Evolutionary conservation across 2,113 vertebrate species (phyloP), one percentile per base, ranked within the genome.

Genomic region (Kryptolebias marmoratus): DNA sequence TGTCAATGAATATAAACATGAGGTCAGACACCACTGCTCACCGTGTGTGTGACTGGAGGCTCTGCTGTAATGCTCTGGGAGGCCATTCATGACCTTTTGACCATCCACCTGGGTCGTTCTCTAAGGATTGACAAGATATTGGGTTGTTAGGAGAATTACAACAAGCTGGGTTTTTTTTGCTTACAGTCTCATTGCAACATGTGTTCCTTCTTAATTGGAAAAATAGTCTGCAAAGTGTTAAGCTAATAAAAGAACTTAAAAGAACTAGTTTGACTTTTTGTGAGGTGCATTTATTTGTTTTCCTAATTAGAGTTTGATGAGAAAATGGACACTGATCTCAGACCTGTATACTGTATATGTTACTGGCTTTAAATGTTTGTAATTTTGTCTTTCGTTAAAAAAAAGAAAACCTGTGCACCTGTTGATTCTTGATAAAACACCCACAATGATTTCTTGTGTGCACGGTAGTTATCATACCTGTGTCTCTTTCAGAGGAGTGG

Each of bases 1-100:
- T 68, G 47, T 68, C 74, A 64, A 9, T 47, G 58, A 69, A 27
- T 55, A 47, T 55, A 67, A 72, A 44, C 59, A 45, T 71, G 71
- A 75, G 62, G 71, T 55, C 3, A n/a, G 30, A 60, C 71, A 71
- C 65, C 42, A 32, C 80, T 55, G 52, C 90, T 92, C 69, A 88
- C 87, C 84, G 0, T 73, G 39, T 48, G 75, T 63, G 64, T 58
- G 54, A 81, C 64, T 69, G 66, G 68, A 66, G 0, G 57, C 32
- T 79, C 64, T 83, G 63, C 68, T 45, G 16, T 58, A 42, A 39
- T 77, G 71, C 56, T 71, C 75, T 2, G 60, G 79, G 22, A 73
- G 57, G 1, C 75, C 83, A 48, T 83, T 85, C 12, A 59, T 31
- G 18, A 71, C 64, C 70, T 71, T 92, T 63, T 66, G 72, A 53